Percentiles rank a stretch among this genome's conserved stretches.
Evolutionary conservation across 2,888 invertebrate species (phyloP).

Genomic region (Lasioglossum malachurum): DNA sequence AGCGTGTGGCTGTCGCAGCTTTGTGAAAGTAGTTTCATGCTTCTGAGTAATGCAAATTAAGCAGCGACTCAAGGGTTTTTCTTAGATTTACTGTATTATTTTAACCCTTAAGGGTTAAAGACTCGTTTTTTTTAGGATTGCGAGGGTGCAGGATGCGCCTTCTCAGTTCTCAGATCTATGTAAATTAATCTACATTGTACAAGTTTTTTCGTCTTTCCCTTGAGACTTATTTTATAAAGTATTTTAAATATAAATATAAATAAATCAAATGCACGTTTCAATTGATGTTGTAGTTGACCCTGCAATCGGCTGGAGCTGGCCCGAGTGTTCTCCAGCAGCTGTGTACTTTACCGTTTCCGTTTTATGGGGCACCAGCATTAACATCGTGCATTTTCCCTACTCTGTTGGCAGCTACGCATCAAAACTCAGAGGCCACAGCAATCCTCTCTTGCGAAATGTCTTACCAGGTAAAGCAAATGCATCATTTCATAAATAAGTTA

Average conservation of each 20-base stretch:
- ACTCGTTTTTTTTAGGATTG: too few species aligned
- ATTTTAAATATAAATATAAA: background rate
- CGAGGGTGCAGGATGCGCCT: too few species aligned
- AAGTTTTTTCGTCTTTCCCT: too few species aligned
- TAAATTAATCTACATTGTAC: too few species aligned
- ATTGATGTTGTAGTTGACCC: conserved; percentile 87
- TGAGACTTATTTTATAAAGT: too few species aligned
- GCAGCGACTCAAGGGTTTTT: too few species aligned
- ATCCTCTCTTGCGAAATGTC: conserved; percentile 91
- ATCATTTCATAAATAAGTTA: background rate
- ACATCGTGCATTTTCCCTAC: conserved; percentile 92
- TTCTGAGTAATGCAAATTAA: too few species aligned
- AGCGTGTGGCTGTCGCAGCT: too few species aligned
- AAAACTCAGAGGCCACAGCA: conserved; percentile 89
- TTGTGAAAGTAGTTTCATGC: too few species aligned
- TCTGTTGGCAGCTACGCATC: conserved; percentile 89
- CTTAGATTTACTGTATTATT: too few species aligned
- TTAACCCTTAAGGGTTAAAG: too few species aligned
- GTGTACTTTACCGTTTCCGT: conserved; percentile 93
- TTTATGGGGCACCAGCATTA: conserved; percentile 91
- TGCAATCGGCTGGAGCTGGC: conserved; percentile 90
- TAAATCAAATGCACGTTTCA: background rate
- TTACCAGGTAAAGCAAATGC: conserved; percentile 86
- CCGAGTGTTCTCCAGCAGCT: conserved; percentile 94
- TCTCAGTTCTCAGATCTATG: too few species aligned